Evolutionary conservation across 2,797 vertebrate species (phyloP).

Genomic region (Epinephelus coioides): DNA sequence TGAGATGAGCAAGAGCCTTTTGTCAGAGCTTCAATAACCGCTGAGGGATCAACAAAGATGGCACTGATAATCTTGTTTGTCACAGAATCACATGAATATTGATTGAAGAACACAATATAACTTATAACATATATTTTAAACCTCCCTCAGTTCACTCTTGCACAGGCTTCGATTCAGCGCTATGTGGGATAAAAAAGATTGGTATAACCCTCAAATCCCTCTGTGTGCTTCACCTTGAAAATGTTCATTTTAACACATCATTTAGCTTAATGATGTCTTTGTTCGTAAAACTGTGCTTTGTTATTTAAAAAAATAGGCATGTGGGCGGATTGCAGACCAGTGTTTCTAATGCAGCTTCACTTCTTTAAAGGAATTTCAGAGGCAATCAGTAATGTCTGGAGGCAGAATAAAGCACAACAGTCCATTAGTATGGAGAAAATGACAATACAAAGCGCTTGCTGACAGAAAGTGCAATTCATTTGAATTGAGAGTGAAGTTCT

Average conservation of each 20-base stretch:
- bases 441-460: not conserved
- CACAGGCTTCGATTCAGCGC: not conserved
- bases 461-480: not conserved
- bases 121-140: constrained; percentile 2
- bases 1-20: constrained; percentile 27
- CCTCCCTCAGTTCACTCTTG: not conserved
- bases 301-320: not conserved
- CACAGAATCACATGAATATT: constrained; percentile 18
- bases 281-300: constrained; percentile 7
- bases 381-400: constrained; percentile 2
- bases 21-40: constrained; percentile 27
- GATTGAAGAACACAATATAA: constrained; percentile 5
- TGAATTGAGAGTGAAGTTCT: constrained; percentile 18
- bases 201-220: not conserved
- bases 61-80: constrained; percentile 44
- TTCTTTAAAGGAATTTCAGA: not conserved
- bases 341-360: not conserved
- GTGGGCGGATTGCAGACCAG: not conserved
- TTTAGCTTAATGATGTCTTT: constrained; percentile 5
- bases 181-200: not conserved
- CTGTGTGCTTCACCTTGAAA: not conserved
- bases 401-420: constrained; percentile 17
- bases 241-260: not conserved
- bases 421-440: constrained; percentile 11
- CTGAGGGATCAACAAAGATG: constrained; percentile 34